Evolutionary conservation across 1,140 invertebrate species (phyloP), one percentile per base, ranked within the genome.

Genomic region (Orius insidiosus): DNA sequence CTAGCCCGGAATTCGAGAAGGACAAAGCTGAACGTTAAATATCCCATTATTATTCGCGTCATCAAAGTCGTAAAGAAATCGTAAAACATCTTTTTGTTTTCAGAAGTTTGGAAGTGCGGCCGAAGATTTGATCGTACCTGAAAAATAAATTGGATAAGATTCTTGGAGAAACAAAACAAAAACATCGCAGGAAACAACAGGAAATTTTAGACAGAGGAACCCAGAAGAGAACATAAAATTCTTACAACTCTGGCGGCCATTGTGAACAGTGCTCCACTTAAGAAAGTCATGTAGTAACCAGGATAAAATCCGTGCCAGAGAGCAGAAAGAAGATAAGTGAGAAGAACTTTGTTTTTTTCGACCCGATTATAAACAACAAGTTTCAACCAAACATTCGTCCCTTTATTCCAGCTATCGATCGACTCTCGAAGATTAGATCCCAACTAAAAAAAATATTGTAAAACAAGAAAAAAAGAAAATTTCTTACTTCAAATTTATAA

Each of bases 291-390:
- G 62, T 97, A 98, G 67, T 98, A 98, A 9, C 94, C 92, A 5
- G 90, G 89, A 66, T 94, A 90, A 62, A 94, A 95, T 46, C 86
- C 94, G 67, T 98, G 94, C 94, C 94, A 98, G 15, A 96, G 59
- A 11, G 90, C 90, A 16, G 87, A 94, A 38, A 95, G 66, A 1
- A 75, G 64, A 64, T 92, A 97, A 1, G 90, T 94, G 38, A 77
- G 68, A 9, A 77, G 52, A 31, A 76, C 78, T 52, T 73, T 67
- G 54, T 71, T 68, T 31, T 67, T 65, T 15, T 68, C 66, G 18
- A 75, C 72, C 54, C 92, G 72, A 55, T 89, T 84, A 64, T 93
- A 96, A 49, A 86, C 83, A 7, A 89, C 69, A 52, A 75, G 70
- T 45, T 89, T 71, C 30, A 96, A 67, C 92, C 92, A 96, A 53